These are phyloP conservation scores for Amphimedon queenslandica DNA, from an alignment of 37 sponge, comb jelly and placozoan species.

Conservation along the genomic window DNA sequence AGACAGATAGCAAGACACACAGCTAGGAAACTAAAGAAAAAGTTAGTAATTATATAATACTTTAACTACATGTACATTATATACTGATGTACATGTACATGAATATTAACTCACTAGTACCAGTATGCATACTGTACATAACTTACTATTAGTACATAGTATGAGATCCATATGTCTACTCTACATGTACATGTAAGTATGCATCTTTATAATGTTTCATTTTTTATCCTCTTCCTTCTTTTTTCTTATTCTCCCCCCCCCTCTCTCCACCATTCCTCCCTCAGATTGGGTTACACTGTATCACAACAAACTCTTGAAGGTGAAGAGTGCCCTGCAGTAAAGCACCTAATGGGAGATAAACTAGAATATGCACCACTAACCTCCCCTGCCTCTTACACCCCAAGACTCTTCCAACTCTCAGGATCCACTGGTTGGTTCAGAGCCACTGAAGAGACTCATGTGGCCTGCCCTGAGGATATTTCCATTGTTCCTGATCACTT, in stretches of 20 bases:
- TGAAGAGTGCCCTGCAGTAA: constrained; percentile 60
- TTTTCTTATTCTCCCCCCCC: too few relatives aligned
- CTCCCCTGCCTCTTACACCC: constrained; percentile 54
- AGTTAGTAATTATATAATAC: too few relatives aligned
- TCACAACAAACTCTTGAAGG: too few relatives aligned
- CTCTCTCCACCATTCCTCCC: too few relatives aligned
- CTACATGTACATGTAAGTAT: too few relatives aligned
- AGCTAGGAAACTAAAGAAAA: constrained; percentile 25
- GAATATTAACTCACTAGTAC: too few relatives aligned
- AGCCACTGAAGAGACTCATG: constrained; percentile 63
- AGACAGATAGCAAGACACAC: constrained; percentile 27
- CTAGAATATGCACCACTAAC: not conserved
- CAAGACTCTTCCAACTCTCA: constrained; percentile 78
- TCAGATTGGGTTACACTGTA: constrained; percentile 19
- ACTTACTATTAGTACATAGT: too few relatives aligned
- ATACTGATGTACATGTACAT: not conserved
- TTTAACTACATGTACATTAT: too few relatives aligned
- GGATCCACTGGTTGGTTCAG: constrained; percentile 77
- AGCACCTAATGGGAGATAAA: constrained; percentile 54
- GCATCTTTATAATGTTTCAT: not conserved
- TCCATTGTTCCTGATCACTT: constrained; percentile 31
- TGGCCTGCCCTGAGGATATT: constrained; percentile 22
- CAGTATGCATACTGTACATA: too few relatives aligned
- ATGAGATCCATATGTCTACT: too few relatives aligned
- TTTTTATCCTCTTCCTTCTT: not conserved